These are phyloP conservation scores for Rhorus exstirpatorius DNA, from an alignment of 2,888 invertebrate genomes.

Conservation along the genomic window DNA sequence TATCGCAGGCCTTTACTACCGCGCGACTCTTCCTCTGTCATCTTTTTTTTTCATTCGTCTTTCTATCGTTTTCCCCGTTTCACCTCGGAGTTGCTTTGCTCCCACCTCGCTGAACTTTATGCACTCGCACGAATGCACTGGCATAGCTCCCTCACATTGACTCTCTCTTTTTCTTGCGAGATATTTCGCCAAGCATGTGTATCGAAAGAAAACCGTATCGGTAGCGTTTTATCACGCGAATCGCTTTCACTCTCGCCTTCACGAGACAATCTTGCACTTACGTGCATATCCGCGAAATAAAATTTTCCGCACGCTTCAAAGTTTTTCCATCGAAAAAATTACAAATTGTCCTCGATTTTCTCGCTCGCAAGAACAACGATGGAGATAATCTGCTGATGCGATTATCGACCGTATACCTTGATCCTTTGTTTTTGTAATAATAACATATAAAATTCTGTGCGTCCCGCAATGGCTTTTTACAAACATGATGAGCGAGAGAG, in stretches of 20 bases:
- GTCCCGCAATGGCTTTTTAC: too few relatives aligned
- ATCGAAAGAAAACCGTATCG: constrained; percentile 39
- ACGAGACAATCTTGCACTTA: background rate
- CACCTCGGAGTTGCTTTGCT: constrained; percentile 42
- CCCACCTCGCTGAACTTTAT: constrained; percentile 61
- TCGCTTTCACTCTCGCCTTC: constrained; percentile 51
- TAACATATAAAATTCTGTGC: background rate
- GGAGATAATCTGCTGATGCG: background rate
- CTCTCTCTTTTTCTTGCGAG: constrained; percentile 11
- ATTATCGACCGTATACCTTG: too few relatives aligned
- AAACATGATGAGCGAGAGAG: too few relatives aligned
- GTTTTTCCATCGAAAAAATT: background rate
- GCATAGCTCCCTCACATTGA: background rate
- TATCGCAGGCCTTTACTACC: constrained; percentile 44
- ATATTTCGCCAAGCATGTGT: constrained; percentile 35
- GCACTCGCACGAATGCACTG: constrained; percentile 63
- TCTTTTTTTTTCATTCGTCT: constrained; percentile 11
- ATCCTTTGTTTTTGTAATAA: background rate
- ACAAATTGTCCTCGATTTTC: constrained; percentile 5
- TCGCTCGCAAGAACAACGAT: background rate
- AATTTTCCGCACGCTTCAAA: constrained; percentile 15
- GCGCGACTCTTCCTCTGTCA: constrained; percentile 42
- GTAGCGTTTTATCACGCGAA: constrained; percentile 46
- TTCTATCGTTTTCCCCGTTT: constrained; percentile 37
- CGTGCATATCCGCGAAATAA: constrained; percentile 11